These are phyloP conservation scores for Acromyrmex echinatior DNA, from an alignment of 1,140 invertebrate species.

Conservation along the genomic window DNA sequence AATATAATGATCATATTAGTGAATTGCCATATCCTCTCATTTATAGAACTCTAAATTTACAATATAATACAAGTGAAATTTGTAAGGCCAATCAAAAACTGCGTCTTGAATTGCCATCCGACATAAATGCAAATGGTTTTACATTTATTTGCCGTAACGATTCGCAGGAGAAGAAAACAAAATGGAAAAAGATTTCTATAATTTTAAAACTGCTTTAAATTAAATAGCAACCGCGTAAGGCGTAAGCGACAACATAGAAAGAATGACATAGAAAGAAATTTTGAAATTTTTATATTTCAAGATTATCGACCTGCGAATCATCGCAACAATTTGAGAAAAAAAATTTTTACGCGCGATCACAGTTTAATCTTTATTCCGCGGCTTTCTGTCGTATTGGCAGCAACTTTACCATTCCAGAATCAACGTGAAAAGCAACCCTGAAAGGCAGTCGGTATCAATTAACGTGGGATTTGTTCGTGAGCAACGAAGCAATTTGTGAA, in stretches of 20 bases:
- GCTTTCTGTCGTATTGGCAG: constrained; percentile 32
- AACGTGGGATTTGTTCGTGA: constrained; percentile 69
- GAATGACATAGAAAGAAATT: too few relatives aligned
- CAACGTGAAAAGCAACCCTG: constrained; percentile 2
- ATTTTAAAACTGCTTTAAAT: neutral
- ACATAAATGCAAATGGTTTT: neutral
- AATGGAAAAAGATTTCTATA: neutral
- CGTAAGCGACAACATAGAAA: neutral
- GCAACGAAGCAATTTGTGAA: constrained; percentile 73
- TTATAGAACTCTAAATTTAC: neutral
- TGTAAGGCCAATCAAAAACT: too few relatives aligned
- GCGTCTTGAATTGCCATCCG: too few relatives aligned
- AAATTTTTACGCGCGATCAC: neutral
- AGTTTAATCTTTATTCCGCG: constrained; percentile 18
- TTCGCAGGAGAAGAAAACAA: neutral
- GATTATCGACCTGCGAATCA: neutral
- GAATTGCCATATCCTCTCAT: neutral
- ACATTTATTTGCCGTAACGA: neutral
- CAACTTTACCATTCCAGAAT: constrained; percentile 31
- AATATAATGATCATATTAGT: neutral
- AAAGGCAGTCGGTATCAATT: constrained; percentile 66
- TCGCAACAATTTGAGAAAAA: neutral
- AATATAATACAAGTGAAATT: too few relatives aligned
- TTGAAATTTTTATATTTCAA: too few relatives aligned
- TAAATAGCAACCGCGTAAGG: neutral